Evolutionary conservation across 1,140 invertebrate species (phyloP).

Genomic region (Ruditapes philippinarum): DNA sequence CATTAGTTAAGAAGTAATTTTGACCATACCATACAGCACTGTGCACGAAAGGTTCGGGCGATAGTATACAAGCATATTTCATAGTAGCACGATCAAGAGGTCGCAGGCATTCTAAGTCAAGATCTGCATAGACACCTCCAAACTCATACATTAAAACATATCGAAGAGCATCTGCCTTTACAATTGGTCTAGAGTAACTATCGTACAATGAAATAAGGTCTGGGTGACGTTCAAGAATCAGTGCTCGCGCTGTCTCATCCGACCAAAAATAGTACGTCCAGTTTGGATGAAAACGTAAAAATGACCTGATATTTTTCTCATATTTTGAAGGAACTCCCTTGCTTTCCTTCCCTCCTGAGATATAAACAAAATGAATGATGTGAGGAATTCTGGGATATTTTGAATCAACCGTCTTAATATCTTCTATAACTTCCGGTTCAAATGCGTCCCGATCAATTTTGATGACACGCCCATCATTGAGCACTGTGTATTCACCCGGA

Average conservation of each 20-base stretch:
- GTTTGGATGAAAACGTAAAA: conserved; percentile 1
- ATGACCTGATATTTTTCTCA: not conserved
- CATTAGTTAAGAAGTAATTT: conserved; percentile 15
- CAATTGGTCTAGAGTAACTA: not conserved
- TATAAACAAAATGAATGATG: conserved; percentile 19
- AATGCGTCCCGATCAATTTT: not conserved
- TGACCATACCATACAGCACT: not conserved
- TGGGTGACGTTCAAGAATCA: not conserved
- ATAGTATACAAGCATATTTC: conserved; percentile 13
- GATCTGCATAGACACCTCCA: conserved; percentile 45
- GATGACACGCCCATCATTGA: no score
- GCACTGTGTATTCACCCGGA: no score
- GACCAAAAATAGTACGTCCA: conserved; percentile 53
- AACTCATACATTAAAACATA: conserved; percentile 45
- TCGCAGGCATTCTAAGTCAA: not conserved
- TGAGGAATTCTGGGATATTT: conserved; percentile 26
- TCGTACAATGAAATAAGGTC: not conserved
- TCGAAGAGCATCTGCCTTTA: not conserved
- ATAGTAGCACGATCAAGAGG: not conserved
- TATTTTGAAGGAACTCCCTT: not conserved
- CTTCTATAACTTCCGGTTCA: not conserved
- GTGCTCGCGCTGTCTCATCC: not conserved
- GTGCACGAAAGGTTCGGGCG: conserved; percentile 45
- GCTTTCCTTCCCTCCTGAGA: not conserved
- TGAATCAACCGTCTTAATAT: not conserved